These are phyloP conservation scores for Unio pictorum DNA, from an alignment of 2,888 invertebrate species.

Conservation along the genomic window DNA sequence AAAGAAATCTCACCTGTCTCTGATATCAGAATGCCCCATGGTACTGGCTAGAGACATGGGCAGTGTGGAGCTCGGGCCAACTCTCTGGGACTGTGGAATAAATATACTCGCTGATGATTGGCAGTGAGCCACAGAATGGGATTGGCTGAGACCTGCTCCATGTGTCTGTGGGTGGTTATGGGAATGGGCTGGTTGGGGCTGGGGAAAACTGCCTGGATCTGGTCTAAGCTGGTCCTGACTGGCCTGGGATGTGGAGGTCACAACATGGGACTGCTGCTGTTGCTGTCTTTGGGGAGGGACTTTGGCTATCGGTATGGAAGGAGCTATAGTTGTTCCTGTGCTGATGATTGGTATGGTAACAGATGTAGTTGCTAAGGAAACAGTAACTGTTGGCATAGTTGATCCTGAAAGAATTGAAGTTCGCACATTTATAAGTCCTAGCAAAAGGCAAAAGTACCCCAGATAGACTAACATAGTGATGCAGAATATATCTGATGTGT, in stretches of 20 bases:
- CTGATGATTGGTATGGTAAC: conserved; percentile 34
- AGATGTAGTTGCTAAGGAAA: conserved; percentile 33
- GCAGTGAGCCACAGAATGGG: conserved; percentile 21
- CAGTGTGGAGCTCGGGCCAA: conserved; percentile 25
- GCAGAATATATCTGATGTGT: too few relatives aligned
- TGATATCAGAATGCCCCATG: conserved; percentile 15
- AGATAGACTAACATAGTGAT: too few relatives aligned
- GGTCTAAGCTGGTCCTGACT: conserved; percentile 14
- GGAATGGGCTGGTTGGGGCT: conserved; percentile 27
- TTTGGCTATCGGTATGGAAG: conserved; percentile 59
- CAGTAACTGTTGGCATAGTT: conserved; percentile 26
- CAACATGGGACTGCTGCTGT: conserved; percentile 15
- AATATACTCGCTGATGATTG: conserved; percentile 34
- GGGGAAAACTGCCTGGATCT: conserved; percentile 28
- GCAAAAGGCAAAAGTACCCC: too few relatives aligned
- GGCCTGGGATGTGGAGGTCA: conserved; percentile 10
- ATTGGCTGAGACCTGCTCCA: conserved; percentile 17
- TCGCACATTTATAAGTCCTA: too few relatives aligned
- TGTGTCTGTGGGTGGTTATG: conserved; percentile 20
- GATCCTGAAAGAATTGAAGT: too few relatives aligned
- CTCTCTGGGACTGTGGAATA: conserved; percentile 34
- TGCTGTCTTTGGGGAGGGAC: conserved; percentile 58
- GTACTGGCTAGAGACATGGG: conserved; percentile 8
- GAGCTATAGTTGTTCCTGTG: conserved; percentile 32
- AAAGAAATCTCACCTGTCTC: conserved; percentile 21